Base-by-base conservation (phyloP, 1,140 invertebrate genomes). In the Arctopsyche grandis region DNA sequence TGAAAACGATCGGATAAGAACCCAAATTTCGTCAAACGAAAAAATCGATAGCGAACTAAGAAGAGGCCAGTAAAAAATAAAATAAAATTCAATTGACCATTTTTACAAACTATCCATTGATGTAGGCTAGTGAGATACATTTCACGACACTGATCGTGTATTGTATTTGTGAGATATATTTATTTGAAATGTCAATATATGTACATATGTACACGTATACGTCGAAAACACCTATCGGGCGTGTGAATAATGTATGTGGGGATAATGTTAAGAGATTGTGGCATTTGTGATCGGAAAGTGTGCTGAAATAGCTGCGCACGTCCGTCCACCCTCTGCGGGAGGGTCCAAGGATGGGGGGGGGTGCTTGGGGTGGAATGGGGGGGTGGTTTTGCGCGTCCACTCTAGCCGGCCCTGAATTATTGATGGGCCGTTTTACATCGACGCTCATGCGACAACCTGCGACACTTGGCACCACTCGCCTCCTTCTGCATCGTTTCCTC, bases 241-340 rank as follows among this genome's bases (percentile, higher is more conserved):
- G 21, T 9, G 12, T 60, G 56, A 60, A 60, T 60, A 60, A 60
- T 60, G 56, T 60, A 60, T 60, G 56, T 60, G 56, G 56, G 56
- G 56, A 60, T 60, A 60, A 60, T 60, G 56, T 60, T 19, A 60
- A 60, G 56, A 60, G 56, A 60, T 60, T 60, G 56, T 21, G 56
- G 56, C 56, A 60, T 60, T 60, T 60, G 56, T 60, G 56, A 60
- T 60, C 56, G 56, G 56, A 60, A 60, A 60, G 56, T 60, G 56
- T 60, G 56, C 56, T 60, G 56, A 60, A 60, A 60, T 60, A 60
- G 56, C 56, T 38, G 29, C 56, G 56, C 56, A 60, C 56, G 56
- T 60, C n/a, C 56, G 21, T 21, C n/a, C 56, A 16, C 29, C 16
- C 48, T 9, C 7, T 1, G 14, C 19, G 9, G 56, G 56, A n/a